Percentiles rank a stretch among this genome's conserved stretches.
These are phyloP conservation scores for Rattus rattus DNA, from an alignment of 2,113 vertebrate species.

Conservation along the genomic window DNA sequence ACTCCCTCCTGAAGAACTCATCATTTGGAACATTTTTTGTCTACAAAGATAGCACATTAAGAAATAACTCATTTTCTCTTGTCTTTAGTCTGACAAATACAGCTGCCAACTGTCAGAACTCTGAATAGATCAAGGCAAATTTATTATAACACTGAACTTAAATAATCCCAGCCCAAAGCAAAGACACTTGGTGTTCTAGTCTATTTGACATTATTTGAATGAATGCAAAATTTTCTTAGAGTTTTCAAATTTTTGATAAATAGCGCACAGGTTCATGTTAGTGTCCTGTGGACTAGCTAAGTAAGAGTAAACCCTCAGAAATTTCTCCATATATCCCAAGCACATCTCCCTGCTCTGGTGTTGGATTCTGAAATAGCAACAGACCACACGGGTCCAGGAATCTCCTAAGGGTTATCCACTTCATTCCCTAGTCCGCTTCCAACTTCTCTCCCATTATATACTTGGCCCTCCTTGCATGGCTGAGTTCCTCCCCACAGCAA, in stretches of 20 bases:
- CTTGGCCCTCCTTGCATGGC: neutral
- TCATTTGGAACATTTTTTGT: slow-evolving; percentile 42
- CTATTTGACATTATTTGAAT: slow-evolving; percentile 23
- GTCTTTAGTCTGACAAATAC: slow-evolving; percentile 59
- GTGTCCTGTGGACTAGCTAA: neutral
- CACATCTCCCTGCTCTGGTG: neutral
- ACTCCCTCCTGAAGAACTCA: neutral
- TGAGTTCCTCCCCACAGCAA: neutral
- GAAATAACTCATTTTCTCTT: slow-evolving; percentile 45
- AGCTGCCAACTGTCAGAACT: slow-evolving; percentile 49
- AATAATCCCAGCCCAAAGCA: slow-evolving; percentile 52
- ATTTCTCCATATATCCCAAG: neutral
- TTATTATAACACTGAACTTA: slow-evolving; percentile 32
- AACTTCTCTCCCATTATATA: neutral
- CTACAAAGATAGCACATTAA: slow-evolving; percentile 23
- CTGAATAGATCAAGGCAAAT: slow-evolving; percentile 54
- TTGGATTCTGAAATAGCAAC: neutral
- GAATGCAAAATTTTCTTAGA: neutral
- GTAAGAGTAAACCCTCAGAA: neutral
- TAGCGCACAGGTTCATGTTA: neutral
- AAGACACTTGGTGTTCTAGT: slow-evolving; percentile 42
- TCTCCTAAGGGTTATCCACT: neutral
- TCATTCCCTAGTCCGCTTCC: neutral
- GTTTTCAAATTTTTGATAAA: slow-evolving; percentile 12
- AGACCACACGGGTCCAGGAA: neutral